phyloP scores from a whole-genome alignment of 2,888 invertebrate species.

The Drosophila putrida region DNA sequence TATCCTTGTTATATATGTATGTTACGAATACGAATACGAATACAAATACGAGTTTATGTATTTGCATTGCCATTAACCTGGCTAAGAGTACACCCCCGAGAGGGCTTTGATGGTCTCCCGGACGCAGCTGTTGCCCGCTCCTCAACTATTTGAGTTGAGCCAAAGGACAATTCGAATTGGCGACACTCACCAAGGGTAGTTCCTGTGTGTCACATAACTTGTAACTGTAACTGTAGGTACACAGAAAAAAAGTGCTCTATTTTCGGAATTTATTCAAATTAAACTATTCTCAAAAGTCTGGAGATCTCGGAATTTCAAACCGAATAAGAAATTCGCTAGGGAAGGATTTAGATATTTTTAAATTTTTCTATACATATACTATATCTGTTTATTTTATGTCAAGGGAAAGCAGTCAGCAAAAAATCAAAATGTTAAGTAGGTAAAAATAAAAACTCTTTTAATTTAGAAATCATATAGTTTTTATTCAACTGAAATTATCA shows the following conservation, averaged over 20 bases:
- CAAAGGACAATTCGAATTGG: slow-evolving; percentile 64
- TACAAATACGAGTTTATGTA: slow-evolving; percentile 7
- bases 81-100: slow-evolving; percentile 13
- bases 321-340: too few relatives aligned
- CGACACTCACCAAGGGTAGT: slow-evolving; percentile 31
- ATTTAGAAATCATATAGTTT: too few relatives aligned
- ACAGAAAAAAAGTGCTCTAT: neutral
- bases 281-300: too few relatives aligned
- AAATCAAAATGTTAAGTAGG: too few relatives aligned
- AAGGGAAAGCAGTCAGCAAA: too few relatives aligned
- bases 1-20: slow-evolving; percentile 24
- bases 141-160: slow-evolving; percentile 72
- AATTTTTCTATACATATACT: too few relatives aligned
- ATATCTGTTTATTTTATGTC: too few relatives aligned
- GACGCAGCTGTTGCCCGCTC: slow-evolving; percentile 55
- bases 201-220: neutral
- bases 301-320: too few relatives aligned
- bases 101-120: slow-evolving; percentile 21
- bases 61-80: slow-evolving; percentile 46
- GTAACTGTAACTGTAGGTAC: slow-evolving; percentile 3
- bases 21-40: slow-evolving; percentile 12
- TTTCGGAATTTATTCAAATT: too few relatives aligned
- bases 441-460: too few relatives aligned
- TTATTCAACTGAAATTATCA: too few relatives aligned
- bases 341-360: too few relatives aligned